Evolutionary conservation across 2,888 invertebrate species (phyloP).

Genomic region (Cantharis flavilabris): DNA sequence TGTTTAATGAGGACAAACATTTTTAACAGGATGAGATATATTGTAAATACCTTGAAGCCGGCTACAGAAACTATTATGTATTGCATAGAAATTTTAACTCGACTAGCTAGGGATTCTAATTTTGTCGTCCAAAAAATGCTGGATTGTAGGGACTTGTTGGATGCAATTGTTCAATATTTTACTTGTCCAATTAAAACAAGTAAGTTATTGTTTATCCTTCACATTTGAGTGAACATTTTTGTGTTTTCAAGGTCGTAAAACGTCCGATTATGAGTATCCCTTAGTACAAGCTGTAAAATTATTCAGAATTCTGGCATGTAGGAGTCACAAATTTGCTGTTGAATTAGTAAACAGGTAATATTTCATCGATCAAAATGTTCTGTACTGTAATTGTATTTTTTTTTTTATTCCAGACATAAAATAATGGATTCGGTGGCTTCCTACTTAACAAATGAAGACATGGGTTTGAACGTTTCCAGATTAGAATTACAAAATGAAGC

Average conservation of each 20-base stretch:
- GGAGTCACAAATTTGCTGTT: conserved; percentile 61
- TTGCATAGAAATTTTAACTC: conserved; percentile 77
- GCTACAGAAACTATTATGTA: conserved; percentile 73
- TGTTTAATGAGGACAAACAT: conserved; percentile 77
- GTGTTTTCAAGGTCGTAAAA: conserved; percentile 26
- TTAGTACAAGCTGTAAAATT: conserved; percentile 73
- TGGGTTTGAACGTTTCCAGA: conserved; percentile 59
- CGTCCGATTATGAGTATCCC: conserved; percentile 67
- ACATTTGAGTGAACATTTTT: background rate
- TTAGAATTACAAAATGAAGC: conserved; percentile 68
- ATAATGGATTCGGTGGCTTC: conserved; percentile 61
- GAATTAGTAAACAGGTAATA: conserved; percentile 58
- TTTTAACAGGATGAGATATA: conserved; percentile 69
- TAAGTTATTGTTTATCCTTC: background rate
- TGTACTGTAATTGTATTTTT: background rate
- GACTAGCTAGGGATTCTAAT: conserved; percentile 77
- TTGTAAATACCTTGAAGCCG: conserved; percentile 68
- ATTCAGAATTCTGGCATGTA: conserved; percentile 70
- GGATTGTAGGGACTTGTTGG: conserved; percentile 67
- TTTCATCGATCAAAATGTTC: conserved; percentile 39
- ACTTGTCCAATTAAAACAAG: conserved; percentile 52
- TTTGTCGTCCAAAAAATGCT: conserved; percentile 68
- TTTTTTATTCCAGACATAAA: conserved; percentile 52
- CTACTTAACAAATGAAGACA: conserved; percentile 61
- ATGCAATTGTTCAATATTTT: conserved; percentile 64